Base-by-base conservation (phyloP, 1,140 invertebrate species). In the Chironomus striatipennis region DNA sequence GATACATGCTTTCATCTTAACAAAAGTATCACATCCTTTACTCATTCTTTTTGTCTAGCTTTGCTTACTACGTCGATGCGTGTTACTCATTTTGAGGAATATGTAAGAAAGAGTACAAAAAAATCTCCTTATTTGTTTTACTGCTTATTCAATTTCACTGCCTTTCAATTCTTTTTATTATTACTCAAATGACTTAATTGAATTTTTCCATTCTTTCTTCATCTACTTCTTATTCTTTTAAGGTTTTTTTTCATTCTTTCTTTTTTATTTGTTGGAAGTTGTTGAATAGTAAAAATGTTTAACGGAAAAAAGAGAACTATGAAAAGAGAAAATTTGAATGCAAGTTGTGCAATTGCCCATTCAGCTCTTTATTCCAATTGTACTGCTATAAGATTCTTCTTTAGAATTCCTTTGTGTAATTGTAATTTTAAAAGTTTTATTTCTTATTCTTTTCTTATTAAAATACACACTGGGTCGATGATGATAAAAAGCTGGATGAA, bases 151-250 rank as follows among this genome's bases (percentile, higher is more conserved):
- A 57, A 57, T 34, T 34, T 34, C 24, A 34, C 24, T 34, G 24
- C 24, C 47, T 57, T n/a, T 57, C 47, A 57, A n/a, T n/a, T 57
- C 47, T 57, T 57, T 47, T 57, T 57, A 57, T 57, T 57, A 57
- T 57, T 57, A 57, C 47, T 57, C 47, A 57, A 57, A 57, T 57
- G 47, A 57, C 47, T 57, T 57, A 57, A 57, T 57, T 57, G 47
- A 57, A 57, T 57, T 15, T 57, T 57, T 34, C 24, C 24, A 34
- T 34, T 34, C 24, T 34, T 34, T 57, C 47, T 57, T 57, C 12
- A 57, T 34, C 24, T 34, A 34, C 24, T 34, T 34, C 24, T 34
- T 34, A 34, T 34, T 34, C 24, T 34, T 34, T 34, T 34, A 34
- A 34, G 24, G 24, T 34, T 34, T 5, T 34, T 5, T 34, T 5